Evolutionary conservation across 1,140 invertebrate genomes (phyloP).

Genomic region (Chironomus striatipennis): DNA sequence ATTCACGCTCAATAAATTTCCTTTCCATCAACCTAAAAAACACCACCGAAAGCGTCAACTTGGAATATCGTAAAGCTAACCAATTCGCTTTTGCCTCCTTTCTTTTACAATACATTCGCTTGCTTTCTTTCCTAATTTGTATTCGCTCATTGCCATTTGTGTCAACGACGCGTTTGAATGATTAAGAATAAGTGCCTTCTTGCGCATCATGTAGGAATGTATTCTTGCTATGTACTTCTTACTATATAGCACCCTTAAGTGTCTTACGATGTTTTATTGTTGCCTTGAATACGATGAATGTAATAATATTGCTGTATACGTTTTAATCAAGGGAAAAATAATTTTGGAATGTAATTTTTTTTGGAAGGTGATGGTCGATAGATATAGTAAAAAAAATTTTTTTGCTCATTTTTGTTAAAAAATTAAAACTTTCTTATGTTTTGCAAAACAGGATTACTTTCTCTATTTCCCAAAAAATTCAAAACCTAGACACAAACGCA

Average conservation of each 20-base stretch:
- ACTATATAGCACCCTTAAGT: not conserved
- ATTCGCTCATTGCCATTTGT: conserved; percentile 12
- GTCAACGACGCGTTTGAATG: conserved; percentile 22
- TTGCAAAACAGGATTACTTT: too few species aligned
- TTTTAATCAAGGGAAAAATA: too few species aligned
- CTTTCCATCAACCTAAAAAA: not conserved
- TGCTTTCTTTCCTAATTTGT: conserved; percentile 16
- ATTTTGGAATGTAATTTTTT: too few species aligned
- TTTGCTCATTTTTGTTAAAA: too few species aligned
- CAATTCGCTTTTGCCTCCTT: not conserved
- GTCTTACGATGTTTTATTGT: conserved; percentile 3
- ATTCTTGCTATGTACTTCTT: not conserved
- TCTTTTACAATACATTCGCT: conserved; percentile 7
- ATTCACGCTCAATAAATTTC: conserved; percentile 4
- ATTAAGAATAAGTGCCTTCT: conserved; percentile 21
- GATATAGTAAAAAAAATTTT: too few species aligned
- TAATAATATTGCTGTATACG: too few species aligned
- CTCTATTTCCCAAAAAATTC: too few species aligned
- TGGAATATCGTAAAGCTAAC: not conserved
- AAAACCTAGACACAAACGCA: too few species aligned
- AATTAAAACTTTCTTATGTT: too few species aligned
- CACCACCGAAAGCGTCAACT: not conserved
- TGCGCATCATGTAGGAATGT: not conserved
- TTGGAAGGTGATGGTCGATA: too few species aligned
- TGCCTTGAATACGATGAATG: not conserved